Evolutionary conservation across 2,797 vertebrate species (phyloP), one percentile per base, ranked within the genome.

Genomic region (Knipowitschia caucasica): DNA sequence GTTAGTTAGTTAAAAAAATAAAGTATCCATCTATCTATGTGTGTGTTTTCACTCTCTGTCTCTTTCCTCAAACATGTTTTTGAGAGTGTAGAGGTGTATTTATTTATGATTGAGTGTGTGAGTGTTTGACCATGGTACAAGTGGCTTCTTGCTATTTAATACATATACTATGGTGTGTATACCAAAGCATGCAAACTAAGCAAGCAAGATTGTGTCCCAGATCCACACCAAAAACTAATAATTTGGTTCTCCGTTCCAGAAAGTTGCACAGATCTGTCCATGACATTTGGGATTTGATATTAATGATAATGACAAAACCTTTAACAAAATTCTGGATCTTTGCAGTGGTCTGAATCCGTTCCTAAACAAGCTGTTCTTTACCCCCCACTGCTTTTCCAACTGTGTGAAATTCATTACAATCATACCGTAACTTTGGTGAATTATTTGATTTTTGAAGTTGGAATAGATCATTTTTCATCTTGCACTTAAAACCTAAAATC

Each of bases 251-350:
- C 11, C 8, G 5, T 44, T 44, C n/a, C 42, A n/a, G 23, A 26
- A 44, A 25, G 24, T 15, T n/a, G 12, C 24, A 26, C 27, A 39
- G 27, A 44, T 44, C 42, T 44, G 24, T n/a, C 42, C 14, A 25
- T 43, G 14, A 43, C 40, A 25, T 43, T 43, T 44, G 42, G 23
- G 23, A 27, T 44, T 44, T 44, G 7, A 44, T n/a, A 27, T n/a
- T 44, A 17, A 26, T 44, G 42, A 44, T 44, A 44, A 44, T 43
- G 40, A 44, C 42, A 44, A 44, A 44, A 44, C 42, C 10, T 49
- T 43, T 43, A 24, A 43, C 40, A 43, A 21, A n/a, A 25, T 43
- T 12, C 21, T 43, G 40, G 40, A 43, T n/a, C 12, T 42, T 7
- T 42, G 39, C 39, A 24, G 21, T 42, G 39, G 39, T 3, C 6